Evolutionary conservation across 2,888 invertebrate genomes (phyloP).

Genomic region (Chrysopilus asiliformis): DNA sequence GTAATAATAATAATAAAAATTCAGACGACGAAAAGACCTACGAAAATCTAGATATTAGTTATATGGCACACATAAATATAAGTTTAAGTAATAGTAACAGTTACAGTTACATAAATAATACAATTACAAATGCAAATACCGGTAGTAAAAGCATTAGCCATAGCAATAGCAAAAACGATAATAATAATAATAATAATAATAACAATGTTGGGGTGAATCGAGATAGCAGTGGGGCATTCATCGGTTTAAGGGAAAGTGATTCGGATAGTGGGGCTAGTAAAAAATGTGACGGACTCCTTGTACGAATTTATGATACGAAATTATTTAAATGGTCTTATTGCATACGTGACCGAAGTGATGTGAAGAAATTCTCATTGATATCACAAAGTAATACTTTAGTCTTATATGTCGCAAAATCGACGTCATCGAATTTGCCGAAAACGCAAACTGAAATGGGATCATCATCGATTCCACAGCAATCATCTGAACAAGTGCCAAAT

Average conservation of each 20-base stretch:
- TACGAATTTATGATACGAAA: conserved; percentile 23
- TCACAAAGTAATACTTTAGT: conserved; percentile 23
- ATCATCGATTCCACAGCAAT: background rate
- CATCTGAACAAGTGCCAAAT: too few species aligned
- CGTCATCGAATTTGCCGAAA: background rate
- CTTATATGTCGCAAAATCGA: conserved; percentile 17
- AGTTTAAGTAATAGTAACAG: background rate
- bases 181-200: background rate
- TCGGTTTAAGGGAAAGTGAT: background rate
- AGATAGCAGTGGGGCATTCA: background rate
- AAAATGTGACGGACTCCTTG: conserved; percentile 22
- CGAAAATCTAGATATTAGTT: conserved; percentile 24
- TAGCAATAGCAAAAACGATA: background rate
- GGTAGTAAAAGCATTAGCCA: too few species aligned
- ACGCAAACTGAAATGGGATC: background rate
- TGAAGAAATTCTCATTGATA: conserved; percentile 21
- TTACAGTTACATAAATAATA: too few species aligned
- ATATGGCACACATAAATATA: background rate
- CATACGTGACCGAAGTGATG: conserved; percentile 18
- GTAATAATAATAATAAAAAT: conserved; percentile 2
- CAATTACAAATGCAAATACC: too few species aligned
- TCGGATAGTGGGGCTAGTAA: conserved; percentile 6
- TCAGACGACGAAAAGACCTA: conserved; percentile 5
- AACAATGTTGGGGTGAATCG: background rate
- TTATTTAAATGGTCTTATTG: conserved; percentile 24